Base-by-base conservation (phyloP, 2,797 vertebrate genomes). In the Pygocentrus nattereri region DNA sequence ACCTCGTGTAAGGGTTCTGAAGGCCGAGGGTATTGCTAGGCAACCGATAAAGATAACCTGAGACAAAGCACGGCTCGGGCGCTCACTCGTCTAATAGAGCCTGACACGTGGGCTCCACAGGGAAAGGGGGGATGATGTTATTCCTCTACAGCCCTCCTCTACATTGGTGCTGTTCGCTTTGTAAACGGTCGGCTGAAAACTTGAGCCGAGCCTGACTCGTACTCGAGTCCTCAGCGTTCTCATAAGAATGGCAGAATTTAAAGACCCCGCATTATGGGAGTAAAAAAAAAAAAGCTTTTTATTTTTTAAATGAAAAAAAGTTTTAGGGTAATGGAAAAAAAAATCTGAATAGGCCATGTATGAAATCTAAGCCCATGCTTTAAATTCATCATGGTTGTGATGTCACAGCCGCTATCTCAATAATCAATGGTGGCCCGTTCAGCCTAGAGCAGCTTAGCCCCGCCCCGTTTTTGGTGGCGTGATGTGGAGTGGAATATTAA, bases 41-140 rank as follows among this genome's bases (percentile, higher is more conserved):
- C 85, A 92, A 90, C 86, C 84, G 88, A 87, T 87, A 73, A 78
- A 87, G 83, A 80, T 67, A 85, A 83, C 83, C 78, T 30, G 82
- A 80, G 65, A 81, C 82, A 83, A 84, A 74, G 52, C 47, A 18
- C 76, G 70, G 81, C 64, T 86, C 78, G 64, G 87, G 84, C 84
- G 83, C 81, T 58, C 54, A 72, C 79, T 64, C 81, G 23, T 83
- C 81, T 85, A 61, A 87, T 84, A 79, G 78, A 81, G 65, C 44
- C 82, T 73, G 84, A 85, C 84, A 89, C 81, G 84, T 88, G 62
- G 38, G 85, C 78, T 80, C 81, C 78, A 75, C 50, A 58, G 85
- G 87, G 82, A 78, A 65, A 88, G 10, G 78, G 76, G 71, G 11
- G 4, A 49, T 81, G 74, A 83, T 71, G 64, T 68, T 8, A 52